Conservation (phyloP, 1,140 invertebrate species). For the Orussus abietinus region DNA sequence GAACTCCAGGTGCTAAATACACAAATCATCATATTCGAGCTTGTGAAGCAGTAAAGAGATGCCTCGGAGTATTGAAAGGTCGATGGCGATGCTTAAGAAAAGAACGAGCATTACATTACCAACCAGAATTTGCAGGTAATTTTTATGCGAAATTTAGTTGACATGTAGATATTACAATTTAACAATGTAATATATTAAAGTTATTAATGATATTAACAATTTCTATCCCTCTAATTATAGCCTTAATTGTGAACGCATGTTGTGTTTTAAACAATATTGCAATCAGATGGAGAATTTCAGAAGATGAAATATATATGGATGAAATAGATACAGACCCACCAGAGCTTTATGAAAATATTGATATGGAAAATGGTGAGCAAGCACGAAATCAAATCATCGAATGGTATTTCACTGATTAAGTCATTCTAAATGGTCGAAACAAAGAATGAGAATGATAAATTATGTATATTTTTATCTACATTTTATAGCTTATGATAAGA, state of each 20-base stretch:
- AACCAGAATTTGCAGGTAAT: conserved; percentile 1
- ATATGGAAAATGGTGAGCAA: background rate
- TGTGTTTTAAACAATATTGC: conserved; percentile 22
- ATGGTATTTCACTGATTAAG: too few species aligned
- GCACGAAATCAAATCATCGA: background rate
- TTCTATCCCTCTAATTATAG: background rate
- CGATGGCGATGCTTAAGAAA: conserved; percentile 1
- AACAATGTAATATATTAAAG: too few species aligned
- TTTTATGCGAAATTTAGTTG: too few species aligned
- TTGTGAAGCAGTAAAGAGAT: background rate
- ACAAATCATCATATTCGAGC: background rate
- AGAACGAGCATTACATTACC: conserved; percentile 2
- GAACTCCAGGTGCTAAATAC: background rate
- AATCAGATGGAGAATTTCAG: background rate
- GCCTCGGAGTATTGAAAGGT: conserved; percentile 2
- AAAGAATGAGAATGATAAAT: too few species aligned
- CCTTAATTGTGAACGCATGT: conserved; percentile 24
- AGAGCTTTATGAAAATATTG: background rate
- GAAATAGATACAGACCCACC: background rate
- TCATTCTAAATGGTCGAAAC: too few species aligned
- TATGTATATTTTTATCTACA: too few species aligned
- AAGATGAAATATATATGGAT: background rate
- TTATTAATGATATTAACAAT: too few species aligned
- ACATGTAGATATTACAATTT: background rate
- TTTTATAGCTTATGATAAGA: too few species aligned